Evolutionary conservation across 1,140 invertebrate species (phyloP), one percentile per base, ranked within the genome.

Genomic region (Streblospio benedicti): DNA sequence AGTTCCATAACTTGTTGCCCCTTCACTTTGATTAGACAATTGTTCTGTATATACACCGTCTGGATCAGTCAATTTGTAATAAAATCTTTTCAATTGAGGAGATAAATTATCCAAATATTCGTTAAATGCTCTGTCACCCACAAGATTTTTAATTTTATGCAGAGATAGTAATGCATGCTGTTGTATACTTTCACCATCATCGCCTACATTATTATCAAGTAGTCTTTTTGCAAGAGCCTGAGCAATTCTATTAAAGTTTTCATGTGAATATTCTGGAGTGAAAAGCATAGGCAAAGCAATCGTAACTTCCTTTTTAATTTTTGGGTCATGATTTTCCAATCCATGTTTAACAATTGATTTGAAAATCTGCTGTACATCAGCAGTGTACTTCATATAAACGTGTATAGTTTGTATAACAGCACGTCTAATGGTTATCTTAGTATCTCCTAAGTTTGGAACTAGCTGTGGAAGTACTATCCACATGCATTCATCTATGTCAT

Each of bases 331-430:
- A 61, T 70, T 71, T 58, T 77, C 71, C 47, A 78, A 54, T 25
- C 75, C 76, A 60, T 65, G 66, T 20, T 66, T 65, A 12, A 76
- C 70, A 52, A 77, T 71, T 18, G 68, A 68, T 50, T 69, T 62
- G 14, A 76, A 60, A 16, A 78, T 51, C 18, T 52, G 35, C 28
- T 69, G 67, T 4, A 76, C 62, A 57, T 73, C 67, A 20, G 61
- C 47, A 6, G 75, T 74, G 57, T 73, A 62, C 50, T 75, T 77
- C 72, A 76, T 74, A 61, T 77, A 78, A 0, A 69, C 67, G 67
- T 75, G 74, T 12, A 78, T 60, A 1, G 74, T 71, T 57, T 76
- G 73, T 35, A 75, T 71, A 16, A 73, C 72, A 18, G 69, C 69
- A 59, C 71, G 67, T 18, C 75, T 63, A 16, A 77, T 68, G 31